These are phyloP conservation scores for Amblyteles armatorius DNA, from an alignment of 2,888 invertebrate species.

Conservation along the genomic window DNA sequence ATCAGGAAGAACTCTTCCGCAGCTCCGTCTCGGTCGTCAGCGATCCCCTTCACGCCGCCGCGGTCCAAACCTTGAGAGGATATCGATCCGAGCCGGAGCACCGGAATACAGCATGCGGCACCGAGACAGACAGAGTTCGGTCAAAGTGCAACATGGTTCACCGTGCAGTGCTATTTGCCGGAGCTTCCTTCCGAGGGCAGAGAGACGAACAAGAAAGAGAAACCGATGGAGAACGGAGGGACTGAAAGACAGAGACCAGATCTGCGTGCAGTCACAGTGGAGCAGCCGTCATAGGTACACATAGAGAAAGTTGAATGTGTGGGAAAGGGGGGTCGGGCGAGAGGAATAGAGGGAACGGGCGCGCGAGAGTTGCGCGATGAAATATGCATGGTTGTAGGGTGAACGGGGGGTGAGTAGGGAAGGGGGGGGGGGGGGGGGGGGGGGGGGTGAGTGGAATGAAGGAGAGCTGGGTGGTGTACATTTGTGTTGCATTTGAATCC, in stretches of 20 bases:
- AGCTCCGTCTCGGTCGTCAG: not conserved
- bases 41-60: not conserved
- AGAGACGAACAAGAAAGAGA: slow-evolving; percentile 26
- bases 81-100: slow-evolving; percentile 43
- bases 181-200: slow-evolving; percentile 18
- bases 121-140: slow-evolving; percentile 32
- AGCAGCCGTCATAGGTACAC: slow-evolving; percentile 40
- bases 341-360: slow-evolving; percentile 59
- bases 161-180: slow-evolving; percentile 6
- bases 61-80: slow-evolving; percentile 34
- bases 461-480: slow-evolving; percentile 48
- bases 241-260: slow-evolving; percentile 25
- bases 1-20: not conserved
- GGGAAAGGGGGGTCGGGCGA: slow-evolving; percentile 64
- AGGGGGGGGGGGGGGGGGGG: slow-evolving; percentile 27
- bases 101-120: slow-evolving; percentile 16
- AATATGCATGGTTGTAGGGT: slow-evolving; percentile 66
- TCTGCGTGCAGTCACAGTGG: slow-evolving; percentile 8
- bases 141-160: slow-evolving; percentile 34
- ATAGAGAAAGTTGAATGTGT: slow-evolving; percentile 63
- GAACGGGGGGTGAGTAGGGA: slow-evolving; percentile 49
- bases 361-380: slow-evolving; percentile 61
- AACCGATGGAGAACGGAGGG: slow-evolving; percentile 16
- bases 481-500: slow-evolving; percentile 72
- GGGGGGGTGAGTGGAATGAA: not conserved